These are phyloP conservation scores for Ophion ventricosus DNA, from an alignment of 2,888 invertebrate genomes.

Conservation along the genomic window DNA sequence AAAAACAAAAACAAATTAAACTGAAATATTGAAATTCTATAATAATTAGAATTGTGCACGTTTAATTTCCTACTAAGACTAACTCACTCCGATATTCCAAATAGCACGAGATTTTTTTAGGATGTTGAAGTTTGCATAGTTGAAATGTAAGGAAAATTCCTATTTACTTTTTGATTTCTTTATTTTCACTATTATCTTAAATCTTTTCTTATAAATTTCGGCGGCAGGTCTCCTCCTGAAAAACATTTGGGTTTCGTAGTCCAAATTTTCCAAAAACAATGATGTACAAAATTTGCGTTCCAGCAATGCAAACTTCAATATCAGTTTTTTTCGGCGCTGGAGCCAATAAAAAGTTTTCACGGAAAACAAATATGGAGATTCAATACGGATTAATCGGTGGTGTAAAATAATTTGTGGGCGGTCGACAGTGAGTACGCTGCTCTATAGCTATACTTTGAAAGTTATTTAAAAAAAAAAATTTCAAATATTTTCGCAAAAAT, in stretches of 20 bases:
- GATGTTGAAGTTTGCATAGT: background rate
- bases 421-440: background rate
- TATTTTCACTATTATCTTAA: background rate
- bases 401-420: background rate
- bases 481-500: background rate
- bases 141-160: background rate
- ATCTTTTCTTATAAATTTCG: background rate
- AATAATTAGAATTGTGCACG: background rate
- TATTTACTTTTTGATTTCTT: background rate
- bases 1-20: background rate
- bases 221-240: background rate
- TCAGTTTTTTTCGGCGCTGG: background rate
- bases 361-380: background rate
- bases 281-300: background rate
- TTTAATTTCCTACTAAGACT: too few species aligned
- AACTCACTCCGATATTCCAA: too few species aligned
- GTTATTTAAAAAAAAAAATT: background rate
- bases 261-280: background rate
- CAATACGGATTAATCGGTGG: background rate
- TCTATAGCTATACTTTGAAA: background rate
- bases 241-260: background rate
- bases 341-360: background rate
- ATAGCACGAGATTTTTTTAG: background rate
- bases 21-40: background rate
- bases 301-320: background rate